Evolutionary conservation across 2,888 invertebrate species (phyloP), one percentile per base, ranked within the genome.

Genomic region (Cheilosia grossa): DNA sequence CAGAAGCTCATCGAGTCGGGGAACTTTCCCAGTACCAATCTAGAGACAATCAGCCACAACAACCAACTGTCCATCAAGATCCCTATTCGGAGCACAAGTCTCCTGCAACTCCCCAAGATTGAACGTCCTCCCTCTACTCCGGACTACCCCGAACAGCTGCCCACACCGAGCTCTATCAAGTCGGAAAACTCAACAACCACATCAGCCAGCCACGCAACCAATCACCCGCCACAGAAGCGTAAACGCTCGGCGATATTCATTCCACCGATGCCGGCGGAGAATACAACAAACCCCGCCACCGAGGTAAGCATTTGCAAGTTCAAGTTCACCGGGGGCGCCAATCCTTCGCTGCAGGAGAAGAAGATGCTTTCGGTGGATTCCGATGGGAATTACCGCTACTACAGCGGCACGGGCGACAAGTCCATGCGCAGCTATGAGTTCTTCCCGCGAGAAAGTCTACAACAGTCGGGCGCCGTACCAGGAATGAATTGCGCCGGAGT

Each of bases 261-360:
- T 87, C 97, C 97, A 0, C 96, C 97, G 0, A 95, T 96, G 91
- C 96, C 96, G 0, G 93, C 95, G 4, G 96, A 96, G 88, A 95
- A 94, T 88, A 94, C 95, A 6, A 94, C 95, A 3, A 96, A 96
- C 88, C 96, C 96, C 0, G 95, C 96, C 0, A 96, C 96, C 0
- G 96, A 97, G 91, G 97, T 97, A 51, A 96, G 96, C 91, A 98
- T 98, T 89, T 98, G 98, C 91, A 98, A 98, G 91, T 98, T 98
- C 90, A 98, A 98, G 90, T 97, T 98, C 90, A 97, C 97, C 0
- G 97, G 97, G 0, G 98, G 98, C 0, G 96, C 97, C 0, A 97
- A 97, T 87, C 98, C 98, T 0, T 95, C 95, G 77, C 90, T 98
- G 59, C 97, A 98, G 90, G 97, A 98, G 89, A 98, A 98, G 92